phyloP scores from a whole-genome alignment of 2,888 invertebrate genomes.

The Drosophila helvetica region DNA sequence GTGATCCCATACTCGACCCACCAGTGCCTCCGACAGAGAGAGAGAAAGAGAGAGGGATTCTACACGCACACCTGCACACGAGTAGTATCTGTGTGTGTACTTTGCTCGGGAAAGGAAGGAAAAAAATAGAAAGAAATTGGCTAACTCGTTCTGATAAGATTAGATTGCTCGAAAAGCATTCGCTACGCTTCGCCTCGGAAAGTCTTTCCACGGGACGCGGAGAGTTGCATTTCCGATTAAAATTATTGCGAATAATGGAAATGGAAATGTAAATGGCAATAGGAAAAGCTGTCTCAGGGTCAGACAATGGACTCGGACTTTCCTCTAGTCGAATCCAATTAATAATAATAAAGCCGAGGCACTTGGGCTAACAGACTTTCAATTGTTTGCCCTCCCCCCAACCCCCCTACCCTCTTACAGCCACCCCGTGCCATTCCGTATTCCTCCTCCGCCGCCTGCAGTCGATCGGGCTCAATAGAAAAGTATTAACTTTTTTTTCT shows the following conservation, averaged over 20 bases:
- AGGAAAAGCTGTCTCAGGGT: slow-evolving; percentile 23
- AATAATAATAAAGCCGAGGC: slow-evolving; percentile 63
- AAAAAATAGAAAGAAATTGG: slow-evolving; percentile 47
- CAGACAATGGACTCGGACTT: slow-evolving; percentile 46
- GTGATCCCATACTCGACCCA: slow-evolving; percentile 25
- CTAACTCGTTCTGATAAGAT: slow-evolving; percentile 56
- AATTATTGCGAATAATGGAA: slow-evolving; percentile 32
- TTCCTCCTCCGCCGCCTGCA: slow-evolving; percentile 34
- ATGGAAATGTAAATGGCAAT: slow-evolving; percentile 8
- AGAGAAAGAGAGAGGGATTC: slow-evolving; percentile 27
- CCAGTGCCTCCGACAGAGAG: neutral
- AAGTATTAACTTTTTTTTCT: slow-evolving; percentile 46
- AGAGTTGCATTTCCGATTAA: slow-evolving; percentile 49
- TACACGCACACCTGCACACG: slow-evolving; percentile 12
- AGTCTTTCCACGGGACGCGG: slow-evolving; percentile 8
- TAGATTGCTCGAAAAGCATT: slow-evolving; percentile 47
- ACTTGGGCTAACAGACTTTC: slow-evolving; percentile 48
- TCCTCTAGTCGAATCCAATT: slow-evolving; percentile 63
- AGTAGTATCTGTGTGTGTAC: slow-evolving; percentile 29
- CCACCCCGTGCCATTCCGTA: slow-evolving; percentile 24
- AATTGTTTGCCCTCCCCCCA: slow-evolving; percentile 49
- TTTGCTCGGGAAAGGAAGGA: slow-evolving; percentile 48
- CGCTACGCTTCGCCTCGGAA: slow-evolving; percentile 7
- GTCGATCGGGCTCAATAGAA: slow-evolving; percentile 57
- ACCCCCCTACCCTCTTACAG: too few species aligned